Base-by-base conservation (phyloP, 2,113 vertebrate genomes). In the human (Homo sapiens) region DNA sequence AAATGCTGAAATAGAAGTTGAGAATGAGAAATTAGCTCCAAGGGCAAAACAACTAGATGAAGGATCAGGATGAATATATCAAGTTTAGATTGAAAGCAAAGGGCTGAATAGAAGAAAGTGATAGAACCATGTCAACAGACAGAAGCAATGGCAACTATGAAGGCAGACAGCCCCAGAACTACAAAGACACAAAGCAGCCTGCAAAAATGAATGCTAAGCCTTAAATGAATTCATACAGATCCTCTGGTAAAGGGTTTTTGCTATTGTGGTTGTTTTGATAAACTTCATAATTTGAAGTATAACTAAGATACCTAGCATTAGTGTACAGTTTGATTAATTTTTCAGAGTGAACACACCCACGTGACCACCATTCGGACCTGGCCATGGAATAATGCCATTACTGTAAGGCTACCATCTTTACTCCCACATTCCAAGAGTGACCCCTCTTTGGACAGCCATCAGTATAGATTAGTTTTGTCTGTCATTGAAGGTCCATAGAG, bases 1-100 rank as follows among this genome's bases (percentile, higher is more conserved):
- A 95, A 92, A 90, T 59, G 85, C 2, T 70, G 76, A 90, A 75
- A 75, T 14, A 52, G 30, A 98, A 70, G n/a, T 50, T 43, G 82
- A 89, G 45, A 85, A 83, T 78, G 48, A 95, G 45, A 91, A 93
- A 61, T 72, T 17, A 82, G 18, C 12, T 64, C 45, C 35, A 40
- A 52, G 48, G 68, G 45, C 52, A 83, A 85, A 89, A 59, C 30
- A 70, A 59, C 11, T 43, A 30, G 50, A 76, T 6, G 45, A 90
- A 93, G 14, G 50, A 18, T 25, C 38, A 30, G 23, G 48, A 48
- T 48, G 55, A 7, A 4, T 27, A 50, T 48, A 48, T 38, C 50
- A 55, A 45, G 20, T 50, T 90, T 14, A 40, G 18, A 50, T 7
- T 48, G 43, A 92, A 92, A 93, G 38, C 32, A 48, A 90, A 84